A percentile compares a stretch with the other conserved stretches of the same genome.
Conservation (phyloP, 2,797 vertebrate species). For the Tapera naevia region DNA sequence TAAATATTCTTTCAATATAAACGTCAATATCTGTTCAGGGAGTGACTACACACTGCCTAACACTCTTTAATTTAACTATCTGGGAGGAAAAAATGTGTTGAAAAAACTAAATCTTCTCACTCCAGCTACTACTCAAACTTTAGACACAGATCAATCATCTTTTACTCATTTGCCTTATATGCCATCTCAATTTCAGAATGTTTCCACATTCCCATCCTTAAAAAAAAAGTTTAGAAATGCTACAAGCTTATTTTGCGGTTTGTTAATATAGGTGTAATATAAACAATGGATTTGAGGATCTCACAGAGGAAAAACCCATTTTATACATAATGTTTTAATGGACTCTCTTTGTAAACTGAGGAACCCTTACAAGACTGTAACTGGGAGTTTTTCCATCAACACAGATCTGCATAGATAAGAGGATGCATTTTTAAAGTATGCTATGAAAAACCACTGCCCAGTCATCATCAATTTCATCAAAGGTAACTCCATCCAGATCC, state of each 20-base stretch:
- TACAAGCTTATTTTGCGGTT: background rate
- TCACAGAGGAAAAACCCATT: background rate
- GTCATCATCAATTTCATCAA: background rate
- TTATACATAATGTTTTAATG: background rate
- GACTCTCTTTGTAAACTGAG: slow-evolving; percentile 10
- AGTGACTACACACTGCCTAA: background rate
- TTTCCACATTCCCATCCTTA: background rate
- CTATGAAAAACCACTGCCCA: background rate
- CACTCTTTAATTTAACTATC: background rate
- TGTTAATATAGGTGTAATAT: background rate
- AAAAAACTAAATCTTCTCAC: background rate
- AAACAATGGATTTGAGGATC: slow-evolving; percentile 19
- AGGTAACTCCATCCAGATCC: background rate
- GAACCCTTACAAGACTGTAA: background rate
- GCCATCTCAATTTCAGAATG: fast-evolving
- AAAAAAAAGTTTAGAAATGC: background rate
- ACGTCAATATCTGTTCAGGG: background rate
- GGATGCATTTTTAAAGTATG: background rate
- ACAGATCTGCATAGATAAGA: background rate
- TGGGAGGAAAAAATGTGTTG: fast-evolving
- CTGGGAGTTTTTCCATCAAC: background rate
- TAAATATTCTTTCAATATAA: too few species aligned
- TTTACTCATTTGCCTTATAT: background rate
- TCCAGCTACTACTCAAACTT: background rate
- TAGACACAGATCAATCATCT: background rate